phyloP scores from a whole-genome alignment of 2,888 invertebrate species.

The Zootermopsis nevadensis region DNA sequence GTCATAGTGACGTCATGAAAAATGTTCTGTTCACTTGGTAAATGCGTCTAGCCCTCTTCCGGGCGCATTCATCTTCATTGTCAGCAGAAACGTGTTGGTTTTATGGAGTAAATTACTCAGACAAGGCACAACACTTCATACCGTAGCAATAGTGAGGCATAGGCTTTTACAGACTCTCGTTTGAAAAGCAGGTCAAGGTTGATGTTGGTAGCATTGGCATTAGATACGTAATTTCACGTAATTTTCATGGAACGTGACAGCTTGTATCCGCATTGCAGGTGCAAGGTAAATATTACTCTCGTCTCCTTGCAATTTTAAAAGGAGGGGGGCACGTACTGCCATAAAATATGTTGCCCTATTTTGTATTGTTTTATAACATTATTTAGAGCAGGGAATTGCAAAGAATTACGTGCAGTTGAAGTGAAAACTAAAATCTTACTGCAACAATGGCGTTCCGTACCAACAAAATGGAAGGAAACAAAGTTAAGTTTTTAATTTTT shows the following conservation, averaged over 20 bases:
- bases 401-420: no score
- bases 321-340: not conserved
- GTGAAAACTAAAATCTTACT: no score
- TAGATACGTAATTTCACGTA: not conserved
- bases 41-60: not conserved
- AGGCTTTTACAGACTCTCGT: no score
- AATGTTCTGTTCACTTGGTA: not conserved
- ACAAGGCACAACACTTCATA: not conserved
- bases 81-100: not conserved
- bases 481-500: no score
- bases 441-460: no score
- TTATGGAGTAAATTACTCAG: not conserved
- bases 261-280: slow-evolving; percentile 6
- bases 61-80: not conserved
- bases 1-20: not conserved
- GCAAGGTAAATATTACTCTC: not conserved
- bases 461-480: no score
- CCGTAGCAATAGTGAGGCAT: not conserved
- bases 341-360: not conserved
- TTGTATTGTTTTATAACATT: not conserved
- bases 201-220: not conserved
- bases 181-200: not conserved
- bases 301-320: not conserved
- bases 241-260: not conserved
- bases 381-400: no score